Base-by-base conservation (phyloP, 1,140 invertebrate species). In the Dendroctonus valens region DNA sequence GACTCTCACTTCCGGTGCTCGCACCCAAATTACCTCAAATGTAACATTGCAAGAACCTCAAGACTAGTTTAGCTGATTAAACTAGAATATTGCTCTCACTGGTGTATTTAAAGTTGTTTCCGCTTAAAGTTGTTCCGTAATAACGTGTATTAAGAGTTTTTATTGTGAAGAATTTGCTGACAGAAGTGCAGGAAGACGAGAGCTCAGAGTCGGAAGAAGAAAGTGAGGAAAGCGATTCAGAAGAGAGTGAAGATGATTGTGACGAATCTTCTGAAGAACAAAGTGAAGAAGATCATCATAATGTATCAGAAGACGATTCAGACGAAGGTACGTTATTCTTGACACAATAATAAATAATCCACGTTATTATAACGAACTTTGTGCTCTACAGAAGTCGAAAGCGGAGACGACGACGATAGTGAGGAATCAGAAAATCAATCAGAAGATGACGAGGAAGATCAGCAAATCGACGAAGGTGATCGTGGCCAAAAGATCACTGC, bases 201-300 rank as follows among this genome's bases (percentile, higher is more conserved):
- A 80, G 79, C 60, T 81, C 82, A 3, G 84, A 86, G 71, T 84
- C 82, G 41, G 85, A 85, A 40, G 68, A 74, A 41, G 80, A 82
- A 14, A 69, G 46, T 38, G 65, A 82, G 53, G 66, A 82, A 8
- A 69, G 53, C 41, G 62, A 65, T 12, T 68, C 82, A 12, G 66
- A 77, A 55, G 67, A 81, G 5, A 69, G 39, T 15, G 69, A 71
- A 9, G 63, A 70, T 66, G 69, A 70, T 59, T 68, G 69, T 60
- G 67, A 71, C 65, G 70, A 76, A 66, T 66, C 52, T 68, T 9
- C 52, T 66, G 68, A 68, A 81, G 69, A 83, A 84, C 69, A 75
- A 78, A 54, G 69, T 71, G 74, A 73, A 75, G 65, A 69, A 55
- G 71, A 61, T 70, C 57, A 57, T 71, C 70, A 72, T 49, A 64